Evolutionary conservation across 2,797 vertebrate genomes (phyloP), one percentile per base, ranked within the genome.

Genomic region (Falco concolor): DNA sequence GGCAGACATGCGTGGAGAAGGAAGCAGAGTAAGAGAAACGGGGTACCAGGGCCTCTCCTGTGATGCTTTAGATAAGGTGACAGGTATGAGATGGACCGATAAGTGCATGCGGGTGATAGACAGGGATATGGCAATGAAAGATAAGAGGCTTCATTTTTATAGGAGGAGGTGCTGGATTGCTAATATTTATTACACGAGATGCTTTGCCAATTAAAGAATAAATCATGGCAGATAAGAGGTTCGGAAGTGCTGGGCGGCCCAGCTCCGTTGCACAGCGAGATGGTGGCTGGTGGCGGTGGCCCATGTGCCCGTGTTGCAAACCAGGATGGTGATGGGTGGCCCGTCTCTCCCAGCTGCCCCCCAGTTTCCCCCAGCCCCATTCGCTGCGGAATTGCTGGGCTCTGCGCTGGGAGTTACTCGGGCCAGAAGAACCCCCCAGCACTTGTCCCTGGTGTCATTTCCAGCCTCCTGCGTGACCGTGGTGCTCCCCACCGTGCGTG

Each of bases 171-270:
- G 92, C 90, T 59, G 8, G 16, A 30, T n/a, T 1, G 73, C 89
- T 80, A 70, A 80, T 85, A 86, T 84, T 88, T 83, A 91, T 20
- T 68, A 44, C 87, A 74, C 0, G 9, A 44, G 84, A 67, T 1
- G 0, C 82, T 90, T 56, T 38, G 85, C 89, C 95, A 93, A 72
- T 84, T 86, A 86, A 69, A 88, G 85, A 65, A n/a, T 57, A 90
- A 95, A 94, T 59, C 69, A 25, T 2, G 38, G 83, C 57, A 65
- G 90, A 90, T 86, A 93, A 94, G 91, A 61, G 74, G 65, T 87
- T 17, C 3, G 8, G 69, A 57, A 84, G 63, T 2, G 1, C 27
- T 40, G 15, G 49, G 5, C 0, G 4, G 32, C 65, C 65, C 0
- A 5, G 44, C 10, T n/a, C 28, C 0, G 7, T 69, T 80, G 8